Percentiles rank a stretch among this genome's conserved stretches.
phyloP scores from a whole-genome alignment of 2,888 invertebrate species.

The Plebejus argus region DNA sequence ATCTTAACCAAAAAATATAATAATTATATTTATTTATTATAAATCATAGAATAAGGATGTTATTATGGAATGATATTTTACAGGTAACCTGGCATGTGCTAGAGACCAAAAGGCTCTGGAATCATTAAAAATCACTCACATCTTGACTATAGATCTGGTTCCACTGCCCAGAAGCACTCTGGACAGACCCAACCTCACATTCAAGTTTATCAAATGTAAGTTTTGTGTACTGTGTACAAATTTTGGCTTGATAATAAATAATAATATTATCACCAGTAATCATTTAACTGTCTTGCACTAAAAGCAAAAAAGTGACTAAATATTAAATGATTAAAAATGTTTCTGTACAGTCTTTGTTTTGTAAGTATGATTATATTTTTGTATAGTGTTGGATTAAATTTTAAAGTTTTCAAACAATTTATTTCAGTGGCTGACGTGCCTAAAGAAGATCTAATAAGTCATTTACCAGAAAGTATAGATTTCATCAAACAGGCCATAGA shows the following conservation, averaged over 20 bases:
- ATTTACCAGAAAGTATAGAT: slow-evolving; percentile 87
- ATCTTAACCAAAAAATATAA: background rate
- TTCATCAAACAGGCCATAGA: slow-evolving; percentile 87
- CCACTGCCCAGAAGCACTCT: slow-evolving; percentile 89
- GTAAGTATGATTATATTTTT: too few relatives aligned
- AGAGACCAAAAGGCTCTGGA: slow-evolving; percentile 85
- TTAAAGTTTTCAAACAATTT: background rate
- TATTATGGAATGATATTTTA: slow-evolving; percentile 39
- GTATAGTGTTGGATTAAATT: too few relatives aligned
- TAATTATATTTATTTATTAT: too few relatives aligned
- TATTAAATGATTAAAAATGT: too few relatives aligned
- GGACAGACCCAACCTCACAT: slow-evolving; percentile 83
- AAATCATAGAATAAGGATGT: background rate
- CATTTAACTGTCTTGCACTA: too few relatives aligned
- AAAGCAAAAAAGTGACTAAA: too few relatives aligned
- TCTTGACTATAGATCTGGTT: slow-evolving; percentile 91
- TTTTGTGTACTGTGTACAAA: slow-evolving; percentile 34
- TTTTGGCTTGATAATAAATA: too few relatives aligned
- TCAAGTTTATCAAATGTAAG: slow-evolving; percentile 88
- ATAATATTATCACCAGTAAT: too few relatives aligned
- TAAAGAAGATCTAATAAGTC: slow-evolving; percentile 90
- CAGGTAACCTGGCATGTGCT: slow-evolving; percentile 91
- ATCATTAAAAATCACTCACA: slow-evolving; percentile 85
- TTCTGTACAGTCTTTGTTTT: background rate
- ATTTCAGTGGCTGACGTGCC: slow-evolving; percentile 90